Evolutionary conservation across 2,797 vertebrate genomes (phyloP).

Genomic region (Acestrorhynchus altus): DNA sequence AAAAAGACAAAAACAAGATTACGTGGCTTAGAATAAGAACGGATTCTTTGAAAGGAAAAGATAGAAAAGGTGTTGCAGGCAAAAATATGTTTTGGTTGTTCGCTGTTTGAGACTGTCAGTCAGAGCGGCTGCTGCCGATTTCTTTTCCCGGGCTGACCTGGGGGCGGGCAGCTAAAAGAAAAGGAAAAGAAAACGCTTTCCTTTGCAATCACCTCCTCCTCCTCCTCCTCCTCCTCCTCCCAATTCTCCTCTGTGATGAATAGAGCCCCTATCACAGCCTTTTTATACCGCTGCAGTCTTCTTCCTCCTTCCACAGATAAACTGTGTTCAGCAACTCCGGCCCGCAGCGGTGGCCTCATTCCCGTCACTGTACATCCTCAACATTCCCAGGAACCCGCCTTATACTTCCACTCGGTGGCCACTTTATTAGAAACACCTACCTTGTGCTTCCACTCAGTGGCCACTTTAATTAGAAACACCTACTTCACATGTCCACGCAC

Average conservation of each 20-base stretch:
- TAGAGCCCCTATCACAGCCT: conserved; percentile 20
- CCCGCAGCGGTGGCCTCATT: conserved; percentile 8
- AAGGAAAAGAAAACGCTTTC: conserved; percentile 1
- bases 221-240: not conserved
- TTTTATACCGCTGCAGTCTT: conserved; percentile 13
- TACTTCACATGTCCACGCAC: not conserved
- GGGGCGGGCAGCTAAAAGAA: conserved; percentile 3
- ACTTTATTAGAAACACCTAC: not conserved
- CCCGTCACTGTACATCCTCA: not conserved
- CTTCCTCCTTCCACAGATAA: not conserved
- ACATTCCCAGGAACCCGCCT: not conserved
- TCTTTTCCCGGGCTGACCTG: not conserved
- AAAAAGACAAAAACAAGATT: not conserved
- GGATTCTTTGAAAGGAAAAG: not conserved
- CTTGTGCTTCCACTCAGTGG: not conserved
- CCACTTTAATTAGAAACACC: not conserved
- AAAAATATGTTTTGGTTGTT: conserved; percentile 13
- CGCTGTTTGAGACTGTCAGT: conserved; percentile 12
- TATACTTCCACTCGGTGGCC: not conserved
- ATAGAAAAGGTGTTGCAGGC: conserved; percentile 8
- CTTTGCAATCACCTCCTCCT: conserved; percentile 33
- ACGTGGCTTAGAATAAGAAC: not conserved
- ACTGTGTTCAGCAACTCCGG: conserved; percentile 19
- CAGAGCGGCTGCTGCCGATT: not conserved
- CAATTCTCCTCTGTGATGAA: conserved; percentile 27